Evolutionary conservation across 2,797 vertebrate species (phyloP), one percentile per base, ranked within the genome.

Genomic region (Centropyge bicolor): DNA sequence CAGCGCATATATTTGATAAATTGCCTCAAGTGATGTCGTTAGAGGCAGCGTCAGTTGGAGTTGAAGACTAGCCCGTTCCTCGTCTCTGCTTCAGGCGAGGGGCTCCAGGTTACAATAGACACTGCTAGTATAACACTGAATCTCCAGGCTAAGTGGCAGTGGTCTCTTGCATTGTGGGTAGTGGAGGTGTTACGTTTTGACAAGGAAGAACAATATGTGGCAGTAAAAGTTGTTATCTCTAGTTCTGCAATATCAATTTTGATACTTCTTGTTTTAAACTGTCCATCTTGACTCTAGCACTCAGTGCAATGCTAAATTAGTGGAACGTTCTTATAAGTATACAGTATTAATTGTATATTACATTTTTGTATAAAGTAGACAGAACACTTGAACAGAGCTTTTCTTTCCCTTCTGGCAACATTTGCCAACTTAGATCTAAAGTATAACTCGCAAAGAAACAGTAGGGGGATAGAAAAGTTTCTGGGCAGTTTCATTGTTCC

Each of bases 401-500:
- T 66, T 43, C 4, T 52, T 65, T 17, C 36, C 17, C 36, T 49
- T 20, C 40, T 40, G 19, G 41, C 12, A 24, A 65, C 41, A 14
- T 70, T 76, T 1, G 1, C 48, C 12, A 0, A 24, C 17, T 7
- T 17, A 6, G 1, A 43, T 57, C 22, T 52, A 16, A 9, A 19
- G 60, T 19, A 62, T 17, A 57, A 20, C 24, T 77, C 1, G 0
- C 13, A 6, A 46, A 12, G 20, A 64, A 69, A 38, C 2, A 0
- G 4, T 59, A 4, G 2, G 8, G 64, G 24, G 8, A 51, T 20
- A 56, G 13, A 35, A 40, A 60, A 6, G 22, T 38, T 62, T 78
- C 55, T 20, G 46, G 20, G 64, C 20, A 48, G 4, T 77, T 78
- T 43, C 9, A 67, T 51, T 70, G 31, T 62, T 75, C 14, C 22